Base-by-base conservation (phyloP, 2,113 vertebrate species). In the Pluvianellus socialis region DNA sequence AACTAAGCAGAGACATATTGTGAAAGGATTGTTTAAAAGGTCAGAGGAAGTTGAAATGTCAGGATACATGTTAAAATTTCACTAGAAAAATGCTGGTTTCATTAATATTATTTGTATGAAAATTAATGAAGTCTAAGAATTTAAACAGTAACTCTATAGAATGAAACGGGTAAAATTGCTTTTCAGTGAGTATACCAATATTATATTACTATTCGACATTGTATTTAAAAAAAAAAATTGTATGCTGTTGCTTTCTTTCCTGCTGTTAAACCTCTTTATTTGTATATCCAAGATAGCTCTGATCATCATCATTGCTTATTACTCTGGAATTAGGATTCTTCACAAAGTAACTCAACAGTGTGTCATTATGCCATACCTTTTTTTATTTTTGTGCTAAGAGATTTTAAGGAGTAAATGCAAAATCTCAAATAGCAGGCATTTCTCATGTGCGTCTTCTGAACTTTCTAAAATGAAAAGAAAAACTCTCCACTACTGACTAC, bases 11-110 rank as follows among this genome's bases (percentile, higher is more conserved):
- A 91, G 6, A 50, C 82, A 66, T 27, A 80, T 80, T 94, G 74
- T 86, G 82, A 66, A 92, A 90, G 13, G 92, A 83, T 94, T 94
- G 68, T 97, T 97, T 76, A n/a, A 89, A 95, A 96, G 55, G 86
- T 93, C 86, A 96, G 47, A 96, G 19, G n/a, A 96, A 97, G 80
- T 89, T 91, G 79, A 92, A 95, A 92, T 91, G 28, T 92, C 73
- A 96, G 87, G 71, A 84, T 94, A 45, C 17, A 80, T 81, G 33
- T 76, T 94, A 95, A 90, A 96, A 97, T 94, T 95, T 92, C 67
- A 92, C 76, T 94, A 88, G 62, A 87, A 95, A 94, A 96, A 85
- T 73, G 53, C 53, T 95, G 79, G 59, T 45, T 96, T 97, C 8
- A 20, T 97, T 92, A 83, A 40, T 58, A 75, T 44, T 88, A 45